These are phyloP conservation scores for Lepidiolamprologus cunningtoni DNA, from an alignment of 2,113 vertebrate species.

Conservation along the genomic window DNA sequence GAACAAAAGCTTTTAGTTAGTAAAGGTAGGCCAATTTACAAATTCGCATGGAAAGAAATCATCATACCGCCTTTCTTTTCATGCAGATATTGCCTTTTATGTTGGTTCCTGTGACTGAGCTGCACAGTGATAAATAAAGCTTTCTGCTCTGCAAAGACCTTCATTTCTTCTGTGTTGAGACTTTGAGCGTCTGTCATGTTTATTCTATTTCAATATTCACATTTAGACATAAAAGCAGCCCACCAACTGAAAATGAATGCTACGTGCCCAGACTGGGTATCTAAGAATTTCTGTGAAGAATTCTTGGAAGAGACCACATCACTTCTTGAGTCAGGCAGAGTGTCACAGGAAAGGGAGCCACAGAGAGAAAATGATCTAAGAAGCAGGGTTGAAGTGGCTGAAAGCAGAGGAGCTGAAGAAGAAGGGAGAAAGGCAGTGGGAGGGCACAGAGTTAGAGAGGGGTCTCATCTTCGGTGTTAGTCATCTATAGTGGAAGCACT, in stretches of 20 bases:
- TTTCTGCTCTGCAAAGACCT: background rate
- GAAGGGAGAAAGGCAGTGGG: background rate
- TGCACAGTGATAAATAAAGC: background rate
- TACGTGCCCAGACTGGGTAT: background rate
- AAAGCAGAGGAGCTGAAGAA: background rate
- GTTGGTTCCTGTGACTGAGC: background rate
- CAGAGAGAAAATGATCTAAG: background rate
- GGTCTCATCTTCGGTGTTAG: constrained; percentile 16
- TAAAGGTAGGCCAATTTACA: background rate
- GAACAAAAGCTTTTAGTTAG: background rate
- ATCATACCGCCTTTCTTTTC: background rate
- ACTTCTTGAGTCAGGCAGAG: background rate
- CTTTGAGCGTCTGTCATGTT: background rate
- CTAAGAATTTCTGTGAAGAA: background rate
- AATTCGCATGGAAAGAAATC: background rate
- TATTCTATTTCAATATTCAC: background rate
- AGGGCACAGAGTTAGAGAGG: background rate
- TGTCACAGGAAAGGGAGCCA: background rate
- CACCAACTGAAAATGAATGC: background rate
- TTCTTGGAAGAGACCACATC: background rate
- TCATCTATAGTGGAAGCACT: constrained; percentile 29
- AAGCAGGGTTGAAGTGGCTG: background rate
- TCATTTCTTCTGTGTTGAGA: background rate
- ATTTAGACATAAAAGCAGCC: background rate
- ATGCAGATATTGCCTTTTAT: background rate